phyloP scores from a whole-genome alignment of 2,113 vertebrate genomes.

The Cinclus cinclus region DNA sequence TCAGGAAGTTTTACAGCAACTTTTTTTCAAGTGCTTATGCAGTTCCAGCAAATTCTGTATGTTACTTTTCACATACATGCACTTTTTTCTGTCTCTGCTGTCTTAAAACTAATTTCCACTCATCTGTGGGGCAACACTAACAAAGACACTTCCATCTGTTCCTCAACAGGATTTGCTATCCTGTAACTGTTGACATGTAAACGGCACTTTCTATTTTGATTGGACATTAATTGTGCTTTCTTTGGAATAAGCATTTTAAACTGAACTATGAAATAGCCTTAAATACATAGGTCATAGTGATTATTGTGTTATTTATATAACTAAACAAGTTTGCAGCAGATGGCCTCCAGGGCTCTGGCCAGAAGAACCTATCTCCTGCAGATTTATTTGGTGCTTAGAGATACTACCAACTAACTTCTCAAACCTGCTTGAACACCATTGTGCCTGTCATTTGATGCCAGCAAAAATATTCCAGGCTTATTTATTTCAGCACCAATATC shows the following conservation, averaged over 20 bases:
- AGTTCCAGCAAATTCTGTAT: neutral
- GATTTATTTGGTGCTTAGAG: slow-evolving; percentile 59
- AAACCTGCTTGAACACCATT: neutral
- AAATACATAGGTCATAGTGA: slow-evolving; percentile 59
- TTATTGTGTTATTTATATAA: slow-evolving; percentile 64
- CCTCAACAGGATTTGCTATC: neutral
- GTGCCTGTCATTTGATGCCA: slow-evolving; percentile 31
- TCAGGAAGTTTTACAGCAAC: slow-evolving; percentile 35
- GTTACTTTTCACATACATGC: neutral
- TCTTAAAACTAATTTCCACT: slow-evolving; percentile 47
- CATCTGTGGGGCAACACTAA: slow-evolving; percentile 48
- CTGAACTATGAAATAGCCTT: slow-evolving; percentile 35
- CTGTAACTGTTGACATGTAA: slow-evolving; percentile 44
- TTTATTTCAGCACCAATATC: slow-evolving; percentile 45
- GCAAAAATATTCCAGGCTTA: slow-evolving; percentile 43
- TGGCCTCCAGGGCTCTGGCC: slow-evolving; percentile 21
- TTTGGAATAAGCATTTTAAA: slow-evolving; percentile 64
- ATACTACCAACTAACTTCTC: slow-evolving; percentile 50
- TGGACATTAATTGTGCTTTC: slow-evolving; percentile 57
- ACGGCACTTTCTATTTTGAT: slow-evolving; percentile 63
- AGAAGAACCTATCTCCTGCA: slow-evolving; percentile 53
- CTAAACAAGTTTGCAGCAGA: slow-evolving; percentile 48
- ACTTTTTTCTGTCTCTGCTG: slow-evolving; percentile 1
- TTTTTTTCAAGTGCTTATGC: slow-evolving; percentile 10
- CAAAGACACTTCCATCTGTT: slow-evolving; percentile 52